These are phyloP conservation scores for Stictocephala bisonia DNA, from an alignment of 2,888 invertebrate species.

Conservation along the genomic window DNA sequence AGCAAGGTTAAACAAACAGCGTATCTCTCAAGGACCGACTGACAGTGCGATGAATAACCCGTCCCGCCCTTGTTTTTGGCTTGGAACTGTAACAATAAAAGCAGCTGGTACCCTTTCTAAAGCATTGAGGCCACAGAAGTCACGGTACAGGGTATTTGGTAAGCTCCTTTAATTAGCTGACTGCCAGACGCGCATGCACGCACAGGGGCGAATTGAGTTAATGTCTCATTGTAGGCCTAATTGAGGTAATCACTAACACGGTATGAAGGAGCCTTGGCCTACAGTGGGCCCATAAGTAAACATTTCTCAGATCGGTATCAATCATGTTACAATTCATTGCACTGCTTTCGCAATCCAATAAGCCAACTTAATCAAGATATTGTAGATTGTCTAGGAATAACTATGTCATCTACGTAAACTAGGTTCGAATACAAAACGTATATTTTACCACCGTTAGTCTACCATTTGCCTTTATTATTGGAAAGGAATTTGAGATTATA, in stretches of 20 bases:
- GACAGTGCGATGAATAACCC: slow-evolving; percentile 14
- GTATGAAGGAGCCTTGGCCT: slow-evolving; percentile 26
- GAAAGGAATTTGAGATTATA: too few species aligned
- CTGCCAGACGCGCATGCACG: not conserved
- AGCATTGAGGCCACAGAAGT: slow-evolving; percentile 28
- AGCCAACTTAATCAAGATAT: too few species aligned
- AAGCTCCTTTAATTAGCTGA: slow-evolving; percentile 34
- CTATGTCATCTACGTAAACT: too few species aligned
- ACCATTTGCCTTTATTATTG: too few species aligned
- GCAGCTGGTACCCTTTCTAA: slow-evolving; percentile 29
- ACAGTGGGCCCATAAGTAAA: slow-evolving; percentile 6
- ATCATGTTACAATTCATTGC: not conserved
- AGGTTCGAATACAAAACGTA: too few species aligned
- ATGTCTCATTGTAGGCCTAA: slow-evolving; percentile 39
- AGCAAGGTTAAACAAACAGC: slow-evolving; percentile 3
- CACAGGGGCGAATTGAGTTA: not conserved
- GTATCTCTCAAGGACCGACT: not conserved
- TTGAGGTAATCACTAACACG: slow-evolving; percentile 26
- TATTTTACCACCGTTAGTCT: too few species aligned
- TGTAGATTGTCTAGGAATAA: too few species aligned
- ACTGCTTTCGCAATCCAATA: not conserved
- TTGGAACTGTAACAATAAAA: slow-evolving; percentile 7
- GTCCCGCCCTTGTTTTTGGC: slow-evolving; percentile 33
- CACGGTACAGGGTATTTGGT: slow-evolving; percentile 29
- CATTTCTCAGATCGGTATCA: not conserved